phyloP scores from a whole-genome alignment of 2,888 invertebrate genomes.

The Calliscelio sp. region DNA sequence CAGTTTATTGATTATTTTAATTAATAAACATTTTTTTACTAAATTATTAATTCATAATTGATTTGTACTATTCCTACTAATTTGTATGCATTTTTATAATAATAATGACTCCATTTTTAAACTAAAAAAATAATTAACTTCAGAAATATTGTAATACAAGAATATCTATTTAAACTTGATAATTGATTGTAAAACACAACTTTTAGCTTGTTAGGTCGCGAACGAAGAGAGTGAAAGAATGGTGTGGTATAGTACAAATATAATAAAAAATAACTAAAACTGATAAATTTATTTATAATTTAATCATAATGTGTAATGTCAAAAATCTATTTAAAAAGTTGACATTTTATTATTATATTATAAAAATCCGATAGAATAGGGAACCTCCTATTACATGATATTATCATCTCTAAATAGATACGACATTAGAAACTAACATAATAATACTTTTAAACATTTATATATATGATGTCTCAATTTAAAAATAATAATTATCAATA shows the following conservation, averaged over 20 bases:
- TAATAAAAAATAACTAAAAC: too few relatives aligned
- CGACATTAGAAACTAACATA: background rate
- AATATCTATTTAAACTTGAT: background rate
- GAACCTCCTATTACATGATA: constrained; percentile 5
- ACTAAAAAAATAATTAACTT: too few relatives aligned
- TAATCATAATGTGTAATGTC: background rate
- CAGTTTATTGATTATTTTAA: too few relatives aligned
- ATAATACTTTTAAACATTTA: background rate
- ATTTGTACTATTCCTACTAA: too few relatives aligned
- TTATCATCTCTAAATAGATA: constrained; percentile 8
- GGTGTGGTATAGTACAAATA: background rate
- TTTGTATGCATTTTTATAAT: too few relatives aligned
- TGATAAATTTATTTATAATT: background rate
- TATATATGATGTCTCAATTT: too few relatives aligned
- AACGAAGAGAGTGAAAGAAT: constrained; percentile 2
- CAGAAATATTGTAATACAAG: too few relatives aligned
- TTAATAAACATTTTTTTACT: too few relatives aligned
- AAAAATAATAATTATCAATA: too few relatives aligned
- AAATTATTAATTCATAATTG: too few relatives aligned
- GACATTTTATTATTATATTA: background rate
- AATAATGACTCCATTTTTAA: too few relatives aligned
- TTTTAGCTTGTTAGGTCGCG: constrained; percentile 10
- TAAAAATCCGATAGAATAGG: constrained; percentile 24
- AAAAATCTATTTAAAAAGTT: background rate
- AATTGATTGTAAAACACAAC: constrained; percentile 22